phyloP scores from a whole-genome alignment of 2,113 vertebrate genomes.

The Barnardius zonarius region DNA sequence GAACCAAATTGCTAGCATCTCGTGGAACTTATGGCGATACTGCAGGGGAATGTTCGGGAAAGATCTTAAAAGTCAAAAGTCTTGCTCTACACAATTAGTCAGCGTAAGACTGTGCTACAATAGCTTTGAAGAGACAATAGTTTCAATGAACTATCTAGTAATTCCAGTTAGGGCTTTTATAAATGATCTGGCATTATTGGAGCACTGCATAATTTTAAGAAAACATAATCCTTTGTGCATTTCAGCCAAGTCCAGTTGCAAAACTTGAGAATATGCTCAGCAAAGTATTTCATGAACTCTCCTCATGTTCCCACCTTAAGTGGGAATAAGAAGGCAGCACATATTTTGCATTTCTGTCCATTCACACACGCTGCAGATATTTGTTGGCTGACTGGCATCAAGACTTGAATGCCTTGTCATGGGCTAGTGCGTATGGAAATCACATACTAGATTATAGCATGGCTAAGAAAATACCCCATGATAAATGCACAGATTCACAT shows the following conservation, averaged over 20 bases:
- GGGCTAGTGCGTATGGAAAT: background rate
- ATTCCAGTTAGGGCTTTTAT: background rate
- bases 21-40: background rate
- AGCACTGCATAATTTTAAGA: background rate
- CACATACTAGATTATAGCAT: background rate
- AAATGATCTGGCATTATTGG: background rate
- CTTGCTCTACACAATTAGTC: conserved; percentile 42
- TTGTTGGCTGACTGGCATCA: background rate
- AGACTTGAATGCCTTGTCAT: background rate
- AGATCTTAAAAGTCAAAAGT: conserved; percentile 47
- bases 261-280: background rate
- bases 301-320: background rate
- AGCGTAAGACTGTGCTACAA: background rate
- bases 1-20: background rate
- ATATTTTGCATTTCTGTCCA: background rate
- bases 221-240: background rate
- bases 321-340: background rate
- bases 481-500: background rate
- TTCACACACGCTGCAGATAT: background rate
- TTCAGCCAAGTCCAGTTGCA: background rate
- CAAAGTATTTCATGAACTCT: background rate
- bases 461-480: background rate
- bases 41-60: background rate
- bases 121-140: conserved; percentile 5
- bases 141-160: background rate